Evolutionary conservation across 2,797 vertebrate genomes (phyloP).

Genomic region (Falco concolor): DNA sequence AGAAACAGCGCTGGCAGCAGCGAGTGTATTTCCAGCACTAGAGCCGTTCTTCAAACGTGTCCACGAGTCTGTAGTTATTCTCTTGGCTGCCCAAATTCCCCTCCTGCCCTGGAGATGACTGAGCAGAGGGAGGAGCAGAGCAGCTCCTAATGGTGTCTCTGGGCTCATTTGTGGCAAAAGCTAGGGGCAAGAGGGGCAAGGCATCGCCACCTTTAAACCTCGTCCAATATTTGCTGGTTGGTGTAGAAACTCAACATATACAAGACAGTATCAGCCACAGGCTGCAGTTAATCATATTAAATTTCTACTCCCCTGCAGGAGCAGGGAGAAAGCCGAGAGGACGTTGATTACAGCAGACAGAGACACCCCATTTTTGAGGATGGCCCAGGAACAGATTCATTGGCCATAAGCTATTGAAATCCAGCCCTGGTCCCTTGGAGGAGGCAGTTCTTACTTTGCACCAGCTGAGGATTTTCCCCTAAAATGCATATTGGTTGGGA

Average conservation of each 20-base stretch:
- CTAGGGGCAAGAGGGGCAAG: background rate
- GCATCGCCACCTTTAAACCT: background rate
- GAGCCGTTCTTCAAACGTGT: background rate
- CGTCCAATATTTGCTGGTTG: background rate
- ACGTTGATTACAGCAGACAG: background rate
- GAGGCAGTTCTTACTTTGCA: background rate
- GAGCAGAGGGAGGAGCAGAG: background rate
- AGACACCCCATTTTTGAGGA: background rate
- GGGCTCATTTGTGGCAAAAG: background rate
- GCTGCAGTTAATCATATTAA: background rate
- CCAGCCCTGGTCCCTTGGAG: background rate
- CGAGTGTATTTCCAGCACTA: background rate
- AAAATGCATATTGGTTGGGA: background rate
- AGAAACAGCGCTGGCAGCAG: background rate
- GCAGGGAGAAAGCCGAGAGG: background rate
- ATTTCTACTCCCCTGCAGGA: background rate
- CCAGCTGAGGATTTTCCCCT: background rate
- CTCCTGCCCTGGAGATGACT: background rate
- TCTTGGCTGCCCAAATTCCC: background rate
- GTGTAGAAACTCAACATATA: background rate
- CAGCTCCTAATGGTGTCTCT: background rate
- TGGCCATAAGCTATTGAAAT: background rate
- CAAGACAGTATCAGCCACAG: background rate
- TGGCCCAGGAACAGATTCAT: background rate
- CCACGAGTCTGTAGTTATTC: background rate